Evolutionary conservation across 2,888 invertebrate genomes (phyloP).

Genomic region (Xestia rhomboidea): DNA sequence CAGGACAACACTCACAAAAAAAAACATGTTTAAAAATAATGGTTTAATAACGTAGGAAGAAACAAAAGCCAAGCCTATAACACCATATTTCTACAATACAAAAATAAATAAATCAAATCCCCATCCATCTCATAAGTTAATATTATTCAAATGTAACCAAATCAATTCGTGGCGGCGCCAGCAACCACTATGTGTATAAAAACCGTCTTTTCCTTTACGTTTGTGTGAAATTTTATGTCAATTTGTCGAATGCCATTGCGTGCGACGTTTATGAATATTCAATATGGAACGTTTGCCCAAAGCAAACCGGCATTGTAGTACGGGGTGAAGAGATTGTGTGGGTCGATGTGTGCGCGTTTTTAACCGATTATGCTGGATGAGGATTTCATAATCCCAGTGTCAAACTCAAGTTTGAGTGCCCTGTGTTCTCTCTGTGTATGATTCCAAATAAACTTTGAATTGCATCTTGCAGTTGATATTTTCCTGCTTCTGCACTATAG

Average conservation of each 20-base stretch:
- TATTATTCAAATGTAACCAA: slow-evolving; percentile 81
- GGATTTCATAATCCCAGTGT: slow-evolving; percentile 13
- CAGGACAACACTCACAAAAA: too few species aligned
- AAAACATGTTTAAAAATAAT: too few species aligned
- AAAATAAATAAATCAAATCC: slow-evolving; percentile 51
- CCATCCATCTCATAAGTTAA: slow-evolving; percentile 54
- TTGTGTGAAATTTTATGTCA: slow-evolving; percentile 89
- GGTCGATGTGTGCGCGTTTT: slow-evolving; percentile 31
- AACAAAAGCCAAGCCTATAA: neutral
- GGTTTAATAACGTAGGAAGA: neutral
- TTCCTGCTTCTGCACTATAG: too few species aligned
- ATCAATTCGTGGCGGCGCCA: slow-evolving; percentile 77
- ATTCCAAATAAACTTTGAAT: neutral
- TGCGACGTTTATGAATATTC: slow-evolving; percentile 84
- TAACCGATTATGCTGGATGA: slow-evolving; percentile 42
- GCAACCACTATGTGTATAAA: slow-evolving; percentile 71
- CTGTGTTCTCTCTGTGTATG: neutral
- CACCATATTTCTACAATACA: slow-evolving; percentile 14
- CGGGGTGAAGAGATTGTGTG: slow-evolving; percentile 63
- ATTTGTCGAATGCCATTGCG: slow-evolving; percentile 84
- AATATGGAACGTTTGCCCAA: slow-evolving; percentile 76
- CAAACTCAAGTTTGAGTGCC: slow-evolving; percentile 6
- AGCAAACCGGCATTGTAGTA: slow-evolving; percentile 62
- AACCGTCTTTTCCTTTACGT: slow-evolving; percentile 74
- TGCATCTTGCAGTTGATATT: neutral